Evolutionary conservation across 2,888 invertebrate species (phyloP).

Genomic region (Hydropsyche betteni): DNA sequence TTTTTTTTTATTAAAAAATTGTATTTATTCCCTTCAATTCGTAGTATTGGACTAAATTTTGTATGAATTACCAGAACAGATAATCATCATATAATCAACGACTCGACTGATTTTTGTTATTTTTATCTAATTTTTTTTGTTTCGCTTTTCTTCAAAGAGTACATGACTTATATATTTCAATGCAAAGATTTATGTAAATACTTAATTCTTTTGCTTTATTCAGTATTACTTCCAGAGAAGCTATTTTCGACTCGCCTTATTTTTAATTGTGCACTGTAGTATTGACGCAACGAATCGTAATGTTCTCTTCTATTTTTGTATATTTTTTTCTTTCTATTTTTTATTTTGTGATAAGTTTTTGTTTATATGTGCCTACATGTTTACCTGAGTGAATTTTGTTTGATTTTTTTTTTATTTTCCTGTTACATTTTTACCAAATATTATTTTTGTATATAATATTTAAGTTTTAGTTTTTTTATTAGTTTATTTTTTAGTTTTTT

Average conservation of each 20-base stretch:
- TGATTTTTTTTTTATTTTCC: slow-evolving; percentile 41
- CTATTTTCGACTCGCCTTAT: slow-evolving; percentile 13
- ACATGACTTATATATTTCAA: slow-evolving; percentile 29
- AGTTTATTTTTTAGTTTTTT: slow-evolving; percentile 41
- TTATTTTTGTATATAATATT: slow-evolving; percentile 49
- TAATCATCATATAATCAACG: slow-evolving; percentile 45
- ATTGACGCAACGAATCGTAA: slow-evolving; percentile 15
- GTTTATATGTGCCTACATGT: slow-evolving; percentile 50
- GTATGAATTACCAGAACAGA: slow-evolving; percentile 35
- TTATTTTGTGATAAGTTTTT: slow-evolving; percentile 40
- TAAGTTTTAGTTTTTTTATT: slow-evolving; percentile 46
- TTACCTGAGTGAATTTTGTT: slow-evolving; percentile 48
- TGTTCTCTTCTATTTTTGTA: slow-evolving; percentile 31
- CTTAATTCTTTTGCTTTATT: slow-evolving; percentile 16
- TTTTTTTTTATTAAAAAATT: slow-evolving; percentile 29
- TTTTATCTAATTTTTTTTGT: slow-evolving; percentile 40
- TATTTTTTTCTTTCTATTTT: slow-evolving; percentile 36
- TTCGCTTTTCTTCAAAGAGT: slow-evolving; percentile 33
- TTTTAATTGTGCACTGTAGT: slow-evolving; percentile 1
- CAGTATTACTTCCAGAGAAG: slow-evolving; percentile 23
- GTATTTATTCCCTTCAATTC: slow-evolving; percentile 38
- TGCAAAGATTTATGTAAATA: slow-evolving; percentile 37
- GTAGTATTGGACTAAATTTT: slow-evolving; percentile 33
- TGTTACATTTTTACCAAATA: slow-evolving; percentile 45
- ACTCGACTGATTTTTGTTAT: slow-evolving; percentile 47